Conservation (phyloP, 2,797 vertebrate species). For the Sebastes taczanowskii region DNA sequence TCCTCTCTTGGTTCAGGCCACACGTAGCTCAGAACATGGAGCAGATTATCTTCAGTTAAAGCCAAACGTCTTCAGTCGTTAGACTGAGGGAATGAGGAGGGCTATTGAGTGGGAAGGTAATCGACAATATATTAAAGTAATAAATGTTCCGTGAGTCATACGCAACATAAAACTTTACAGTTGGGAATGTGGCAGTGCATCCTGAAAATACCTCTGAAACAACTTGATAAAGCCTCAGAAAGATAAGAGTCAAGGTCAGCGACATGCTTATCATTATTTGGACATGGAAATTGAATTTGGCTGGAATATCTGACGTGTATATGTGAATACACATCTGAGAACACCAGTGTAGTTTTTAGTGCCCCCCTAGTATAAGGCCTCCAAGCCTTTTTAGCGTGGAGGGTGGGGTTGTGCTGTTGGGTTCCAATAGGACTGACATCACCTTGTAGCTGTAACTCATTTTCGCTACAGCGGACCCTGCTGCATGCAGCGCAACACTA, state of each 20-base stretch:
- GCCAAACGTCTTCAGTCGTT: slow-evolving; percentile 17
- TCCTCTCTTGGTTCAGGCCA: background rate
- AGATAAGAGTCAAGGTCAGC: slow-evolving; percentile 20
- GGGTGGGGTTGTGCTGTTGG: slow-evolving; percentile 57
- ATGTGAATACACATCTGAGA: background rate
- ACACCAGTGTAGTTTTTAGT: background rate
- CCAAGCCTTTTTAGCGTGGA: slow-evolving; percentile 42
- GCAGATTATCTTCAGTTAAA: slow-evolving; percentile 1
- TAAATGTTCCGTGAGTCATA: slow-evolving; percentile 31
- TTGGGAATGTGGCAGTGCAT: slow-evolving; percentile 4
- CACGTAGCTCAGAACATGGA: slow-evolving; percentile 6
- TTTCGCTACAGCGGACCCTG: slow-evolving; percentile 51
- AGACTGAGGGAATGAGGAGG: background rate
- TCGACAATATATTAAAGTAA: slow-evolving; percentile 6
- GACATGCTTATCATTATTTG: background rate
- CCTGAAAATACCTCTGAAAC: slow-evolving; percentile 13
- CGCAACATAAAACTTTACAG: slow-evolving; percentile 26
- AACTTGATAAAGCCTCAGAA: slow-evolving; percentile 12
- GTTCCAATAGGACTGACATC: slow-evolving; percentile 72
- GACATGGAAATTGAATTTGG: background rate
- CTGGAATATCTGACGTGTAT: background rate
- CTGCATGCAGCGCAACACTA: slow-evolving; percentile 60
- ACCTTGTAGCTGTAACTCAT: slow-evolving; percentile 70
- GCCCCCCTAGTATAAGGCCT: slow-evolving; percentile 15
- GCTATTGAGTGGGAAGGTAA: slow-evolving; percentile 2